phyloP scores from a whole-genome alignment of 2,797 vertebrate genomes.

The Pachyuromys duprasi region DNA sequence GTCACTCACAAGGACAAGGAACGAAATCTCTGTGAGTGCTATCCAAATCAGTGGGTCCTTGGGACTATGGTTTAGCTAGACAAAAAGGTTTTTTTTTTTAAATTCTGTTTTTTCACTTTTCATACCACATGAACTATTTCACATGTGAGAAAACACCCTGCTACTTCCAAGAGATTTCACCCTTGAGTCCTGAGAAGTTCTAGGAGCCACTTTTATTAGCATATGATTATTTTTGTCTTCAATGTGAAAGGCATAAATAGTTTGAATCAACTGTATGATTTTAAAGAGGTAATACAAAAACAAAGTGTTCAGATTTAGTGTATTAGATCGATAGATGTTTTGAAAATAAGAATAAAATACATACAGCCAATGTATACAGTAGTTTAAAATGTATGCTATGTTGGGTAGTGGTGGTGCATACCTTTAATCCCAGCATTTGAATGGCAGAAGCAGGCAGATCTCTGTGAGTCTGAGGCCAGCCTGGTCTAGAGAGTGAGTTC shows the following conservation, averaged over 20 bases:
- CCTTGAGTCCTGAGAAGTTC: constrained; percentile 73
- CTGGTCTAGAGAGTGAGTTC: too few relatives aligned
- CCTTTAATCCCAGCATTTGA: too few relatives aligned
- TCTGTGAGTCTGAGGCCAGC: too few relatives aligned
- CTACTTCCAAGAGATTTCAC: constrained; percentile 61
- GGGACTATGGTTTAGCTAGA: too few relatives aligned
- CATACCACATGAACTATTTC: constrained; percentile 45
- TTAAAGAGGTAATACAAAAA: constrained; percentile 70
- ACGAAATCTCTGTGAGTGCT: too few relatives aligned
- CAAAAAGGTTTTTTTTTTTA: too few relatives aligned
- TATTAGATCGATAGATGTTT: not conserved
- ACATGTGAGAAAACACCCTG: constrained; percentile 48
- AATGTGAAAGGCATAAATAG: constrained; percentile 63
- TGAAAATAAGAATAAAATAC: not conserved
- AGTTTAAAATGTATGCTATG: not conserved
- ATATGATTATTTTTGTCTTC: constrained; percentile 74
- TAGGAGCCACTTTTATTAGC: constrained; percentile 62
- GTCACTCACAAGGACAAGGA: too few relatives aligned
- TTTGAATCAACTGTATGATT: constrained; percentile 74
- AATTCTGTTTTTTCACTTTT: constrained; percentile 47
- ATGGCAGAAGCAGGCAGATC: too few relatives aligned
- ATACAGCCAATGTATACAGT: not conserved
- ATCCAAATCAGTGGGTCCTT: too few relatives aligned
- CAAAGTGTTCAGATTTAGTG: not conserved
- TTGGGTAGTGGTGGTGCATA: too few relatives aligned